A percentile compares a stretch with the other conserved stretches of the same genome.
Evolutionary conservation across 2,888 invertebrate genomes (phyloP).

Genomic region (Caenorhabditis doughertyi): DNA sequence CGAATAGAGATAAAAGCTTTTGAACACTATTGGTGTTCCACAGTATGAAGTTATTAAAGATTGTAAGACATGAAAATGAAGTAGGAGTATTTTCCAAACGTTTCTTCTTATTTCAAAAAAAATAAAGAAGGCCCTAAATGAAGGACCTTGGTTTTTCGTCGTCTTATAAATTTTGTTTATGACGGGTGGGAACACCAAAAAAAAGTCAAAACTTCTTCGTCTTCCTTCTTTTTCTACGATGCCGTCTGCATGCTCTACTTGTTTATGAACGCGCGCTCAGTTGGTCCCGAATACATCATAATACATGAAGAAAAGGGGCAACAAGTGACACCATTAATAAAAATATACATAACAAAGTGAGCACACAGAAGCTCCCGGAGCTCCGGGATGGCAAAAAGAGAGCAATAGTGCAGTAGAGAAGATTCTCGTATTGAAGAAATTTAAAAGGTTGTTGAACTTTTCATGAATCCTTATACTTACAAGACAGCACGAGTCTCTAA

Average conservation of each 20-base stretch:
- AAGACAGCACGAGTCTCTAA: neutral
- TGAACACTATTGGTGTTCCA: no score
- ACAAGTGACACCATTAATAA: conserved; percentile 62
- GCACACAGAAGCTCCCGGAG: conserved; percentile 17
- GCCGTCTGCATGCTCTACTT: conserved; percentile 37
- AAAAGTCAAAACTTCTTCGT: conserved; percentile 35
- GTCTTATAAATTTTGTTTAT: conserved; percentile 46
- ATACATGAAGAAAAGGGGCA: conserved; percentile 48
- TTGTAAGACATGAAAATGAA: no score
- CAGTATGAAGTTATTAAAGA: no score
- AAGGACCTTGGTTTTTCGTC: neutral
- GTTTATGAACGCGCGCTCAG: conserved; percentile 51
- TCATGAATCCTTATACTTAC: neutral
- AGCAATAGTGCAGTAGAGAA: conserved; percentile 4
- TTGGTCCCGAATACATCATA: conserved; percentile 30
- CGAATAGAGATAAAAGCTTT: no score
- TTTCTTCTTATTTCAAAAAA: neutral
- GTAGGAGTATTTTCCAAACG: no score
- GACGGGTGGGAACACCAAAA: conserved; percentile 11
- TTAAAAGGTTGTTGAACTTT: conserved; percentile 15
- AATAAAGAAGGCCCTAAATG: neutral
- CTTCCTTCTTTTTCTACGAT: conserved; percentile 5
- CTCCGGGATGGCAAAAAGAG: neutral
- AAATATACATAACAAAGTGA: conserved; percentile 56
- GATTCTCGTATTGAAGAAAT: conserved; percentile 6